Conservation (phyloP, 2,888 invertebrate genomes). For the Drosophila affinis region DNA sequence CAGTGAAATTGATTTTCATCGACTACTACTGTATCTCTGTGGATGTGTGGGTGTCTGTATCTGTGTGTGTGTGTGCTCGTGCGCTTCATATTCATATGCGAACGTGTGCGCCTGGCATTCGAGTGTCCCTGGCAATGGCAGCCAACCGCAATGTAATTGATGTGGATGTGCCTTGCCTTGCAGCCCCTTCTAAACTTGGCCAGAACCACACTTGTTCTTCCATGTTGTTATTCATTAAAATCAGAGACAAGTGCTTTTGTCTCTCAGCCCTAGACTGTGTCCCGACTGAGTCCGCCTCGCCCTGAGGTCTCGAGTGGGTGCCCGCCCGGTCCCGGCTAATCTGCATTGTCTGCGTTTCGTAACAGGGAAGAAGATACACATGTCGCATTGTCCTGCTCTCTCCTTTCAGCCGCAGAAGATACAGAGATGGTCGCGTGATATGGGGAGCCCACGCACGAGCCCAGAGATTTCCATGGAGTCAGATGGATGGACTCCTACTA, state of each 20-base stretch:
- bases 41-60: slow-evolving; percentile 4
- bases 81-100: slow-evolving; percentile 66
- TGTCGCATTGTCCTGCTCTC: slow-evolving; percentile 50
- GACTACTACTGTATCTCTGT: slow-evolving; percentile 23
- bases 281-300: slow-evolving; percentile 3
- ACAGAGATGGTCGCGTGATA: slow-evolving; percentile 13
- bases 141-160: slow-evolving; percentile 52
- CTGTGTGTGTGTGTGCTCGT: slow-evolving; percentile 8
- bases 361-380: slow-evolving; percentile 48
- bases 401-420: slow-evolving; percentile 41
- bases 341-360: slow-evolving; percentile 61
- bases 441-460: neutral
- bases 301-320: slow-evolving; percentile 33
- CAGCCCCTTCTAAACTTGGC: slow-evolving; percentile 5
- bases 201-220: slow-evolving; percentile 13
- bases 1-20: slow-evolving; percentile 55
- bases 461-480: neutral
- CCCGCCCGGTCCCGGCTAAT: slow-evolving; percentile 50
- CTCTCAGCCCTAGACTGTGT: slow-evolving; percentile 24
- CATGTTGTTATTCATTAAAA: slow-evolving; percentile 64
- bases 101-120: slow-evolving; percentile 56
- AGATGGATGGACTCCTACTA: neutral
- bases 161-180: slow-evolving; percentile 41
- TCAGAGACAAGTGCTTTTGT: slow-evolving; percentile 58
- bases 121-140: slow-evolving; percentile 41